These are phyloP conservation scores for Chrysopa pallens DNA, from an alignment of 1,140 invertebrate genomes.

Conservation along the genomic window DNA sequence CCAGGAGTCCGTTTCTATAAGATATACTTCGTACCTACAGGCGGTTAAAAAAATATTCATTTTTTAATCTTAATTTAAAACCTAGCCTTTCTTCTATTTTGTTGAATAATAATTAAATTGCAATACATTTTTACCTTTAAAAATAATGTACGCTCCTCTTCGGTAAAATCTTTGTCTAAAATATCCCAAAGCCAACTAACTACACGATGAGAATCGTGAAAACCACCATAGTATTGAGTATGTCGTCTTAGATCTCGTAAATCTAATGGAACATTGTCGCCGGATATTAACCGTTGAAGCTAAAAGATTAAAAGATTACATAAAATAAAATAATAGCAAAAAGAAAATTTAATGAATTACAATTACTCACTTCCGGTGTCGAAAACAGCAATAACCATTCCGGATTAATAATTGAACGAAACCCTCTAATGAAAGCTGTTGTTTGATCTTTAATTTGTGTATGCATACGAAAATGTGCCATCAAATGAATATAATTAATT, in stretches of 20 bases:
- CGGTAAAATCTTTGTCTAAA: conserved; percentile 84
- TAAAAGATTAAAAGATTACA: conserved; percentile 25
- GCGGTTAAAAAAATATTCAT: no score
- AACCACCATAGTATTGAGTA: conserved; percentile 98
- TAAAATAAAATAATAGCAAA: no score
- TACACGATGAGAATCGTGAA: conserved; percentile 95
- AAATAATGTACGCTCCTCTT: conserved; percentile 83
- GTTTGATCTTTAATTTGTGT: conserved; percentile 94
- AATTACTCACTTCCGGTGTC: conserved; percentile 64
- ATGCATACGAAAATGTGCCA: conserved; percentile 97
- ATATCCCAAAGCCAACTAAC: conserved; percentile 99
- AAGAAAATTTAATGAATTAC: neutral
- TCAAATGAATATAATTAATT: conserved; percentile 94
- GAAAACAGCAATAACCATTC: conserved; percentile 95
- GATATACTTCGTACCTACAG: no score
- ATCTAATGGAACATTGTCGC: conserved; percentile 81
- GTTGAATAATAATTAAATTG: no score
- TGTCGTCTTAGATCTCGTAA: conserved; percentile 76
- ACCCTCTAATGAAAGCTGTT: conserved; percentile 88
- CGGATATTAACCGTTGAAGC: conserved; percentile 77
- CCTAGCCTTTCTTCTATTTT: no score
- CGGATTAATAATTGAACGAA: conserved; percentile 84
- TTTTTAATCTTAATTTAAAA: no score
- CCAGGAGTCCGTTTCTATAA: no score
- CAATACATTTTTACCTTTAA: conserved; percentile 45